A percentile compares a stretch with the other conserved stretches of the same genome.
phyloP scores from a whole-genome alignment of 2,797 vertebrate species.

The Pantherophis alleghaniensis region DNA sequence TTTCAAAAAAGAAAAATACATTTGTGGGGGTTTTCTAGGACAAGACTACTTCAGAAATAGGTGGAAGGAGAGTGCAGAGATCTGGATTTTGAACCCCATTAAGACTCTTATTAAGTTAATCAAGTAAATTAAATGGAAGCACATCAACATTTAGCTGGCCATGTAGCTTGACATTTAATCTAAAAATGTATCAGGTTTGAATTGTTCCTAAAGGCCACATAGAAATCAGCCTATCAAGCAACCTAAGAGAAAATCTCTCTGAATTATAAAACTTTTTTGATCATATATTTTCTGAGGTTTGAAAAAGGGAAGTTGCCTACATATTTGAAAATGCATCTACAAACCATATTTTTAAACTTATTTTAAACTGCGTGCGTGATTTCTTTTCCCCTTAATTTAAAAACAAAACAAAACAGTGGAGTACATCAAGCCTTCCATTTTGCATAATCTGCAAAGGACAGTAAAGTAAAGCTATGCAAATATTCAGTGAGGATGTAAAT shows the following conservation, averaged over 20 bases:
- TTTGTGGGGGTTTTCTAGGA: neutral
- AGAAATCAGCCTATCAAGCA: neutral
- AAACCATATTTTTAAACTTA: slow-evolving; percentile 46
- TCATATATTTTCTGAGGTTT: slow-evolving; percentile 26
- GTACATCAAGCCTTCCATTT: slow-evolving; percentile 25
- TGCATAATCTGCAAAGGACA: slow-evolving; percentile 6
- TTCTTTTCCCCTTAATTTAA: slow-evolving; percentile 14
- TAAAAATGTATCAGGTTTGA: neutral
- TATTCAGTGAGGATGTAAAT: neutral
- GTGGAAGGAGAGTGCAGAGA: neutral
- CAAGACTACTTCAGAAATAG: neutral
- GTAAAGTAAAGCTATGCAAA: slow-evolving; percentile 16
- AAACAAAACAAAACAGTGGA: too few species aligned
- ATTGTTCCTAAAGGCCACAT: neutral
- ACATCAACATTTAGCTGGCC: neutral
- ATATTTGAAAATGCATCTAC: neutral
- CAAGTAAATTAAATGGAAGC: neutral
- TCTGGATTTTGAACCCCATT: neutral
- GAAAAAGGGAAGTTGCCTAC: slow-evolving; percentile 31
- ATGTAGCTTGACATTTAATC: neutral
- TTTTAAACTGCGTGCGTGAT: neutral
- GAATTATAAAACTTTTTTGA: slow-evolving; percentile 16
- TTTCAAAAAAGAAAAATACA: neutral
- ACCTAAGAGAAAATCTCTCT: slow-evolving; percentile 17
- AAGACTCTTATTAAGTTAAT: neutral